Evolutionary conservation across 2,888 invertebrate genomes (phyloP).

Genomic region (Yponomeuta plumbellus): DNA sequence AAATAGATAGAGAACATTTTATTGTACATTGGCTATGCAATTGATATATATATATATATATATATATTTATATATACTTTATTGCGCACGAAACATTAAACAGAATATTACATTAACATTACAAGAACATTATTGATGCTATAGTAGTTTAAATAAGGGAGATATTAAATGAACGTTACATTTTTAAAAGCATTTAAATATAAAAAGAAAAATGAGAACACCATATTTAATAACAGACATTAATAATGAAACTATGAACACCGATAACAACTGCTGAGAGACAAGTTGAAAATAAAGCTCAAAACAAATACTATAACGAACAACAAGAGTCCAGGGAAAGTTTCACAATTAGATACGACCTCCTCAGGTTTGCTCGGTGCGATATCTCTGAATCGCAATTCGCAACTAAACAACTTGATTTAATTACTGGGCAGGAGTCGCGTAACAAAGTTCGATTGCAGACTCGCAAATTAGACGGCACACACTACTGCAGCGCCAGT

Average conservation of each 20-base stretch:
- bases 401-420: conserved; percentile 19
- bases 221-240: background rate
- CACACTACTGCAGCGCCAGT: background rate
- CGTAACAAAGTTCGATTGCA: conserved; percentile 43
- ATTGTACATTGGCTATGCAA: no score
- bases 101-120: no score
- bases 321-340: conserved; percentile 29
- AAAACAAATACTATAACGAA: background rate
- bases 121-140: no score
- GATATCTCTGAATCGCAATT: conserved; percentile 21
- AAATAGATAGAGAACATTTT: no score
- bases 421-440: conserved; percentile 25
- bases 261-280: background rate
- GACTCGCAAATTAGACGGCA: conserved; percentile 29
- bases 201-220: no score
- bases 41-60: no score
- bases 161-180: no score
- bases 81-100: no score
- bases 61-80: no score
- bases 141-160: no score
- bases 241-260: background rate
- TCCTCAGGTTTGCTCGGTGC: background rate
- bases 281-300: conserved; percentile 1
- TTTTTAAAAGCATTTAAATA: no score
- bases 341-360: conserved; percentile 50